These are phyloP conservation scores for Chelon labrosus DNA, from an alignment of 2,797 vertebrate genomes.

Conservation along the genomic window DNA sequence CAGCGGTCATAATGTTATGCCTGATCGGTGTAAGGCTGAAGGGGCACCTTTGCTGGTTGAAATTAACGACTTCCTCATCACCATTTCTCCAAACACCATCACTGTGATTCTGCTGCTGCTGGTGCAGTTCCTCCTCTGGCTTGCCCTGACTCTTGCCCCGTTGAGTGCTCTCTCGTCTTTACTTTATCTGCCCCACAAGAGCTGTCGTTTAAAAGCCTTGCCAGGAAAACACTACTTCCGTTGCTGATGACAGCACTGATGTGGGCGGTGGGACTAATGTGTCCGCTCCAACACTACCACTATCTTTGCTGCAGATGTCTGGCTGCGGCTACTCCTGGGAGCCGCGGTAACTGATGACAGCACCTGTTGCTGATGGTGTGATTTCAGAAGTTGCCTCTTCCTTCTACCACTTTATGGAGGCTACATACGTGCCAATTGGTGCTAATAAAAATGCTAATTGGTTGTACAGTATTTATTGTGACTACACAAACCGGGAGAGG, in stretches of 20 bases:
- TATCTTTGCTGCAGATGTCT: conserved; percentile 42
- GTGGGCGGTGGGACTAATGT: conserved; percentile 55
- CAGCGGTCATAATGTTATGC: no score
- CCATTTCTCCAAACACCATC: conserved; percentile 8
- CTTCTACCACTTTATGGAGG: no score
- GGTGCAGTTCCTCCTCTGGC: not conserved
- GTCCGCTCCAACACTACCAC: conserved; percentile 42
- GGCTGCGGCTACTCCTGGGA: conserved; percentile 32
- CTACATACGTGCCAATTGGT: no score
- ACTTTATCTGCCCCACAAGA: conserved; percentile 64
- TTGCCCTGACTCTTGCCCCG: conserved; percentile 22
- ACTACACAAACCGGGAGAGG: no score
- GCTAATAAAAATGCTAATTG: not conserved
- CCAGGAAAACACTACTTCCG: conserved; percentile 50
- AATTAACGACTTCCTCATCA: conserved; percentile 11
- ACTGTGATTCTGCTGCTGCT: conserved; percentile 5
- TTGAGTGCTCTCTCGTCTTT: conserved; percentile 40
- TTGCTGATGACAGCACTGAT: conserved; percentile 56
- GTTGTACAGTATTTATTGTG: no score
- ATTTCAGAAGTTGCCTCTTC: conserved; percentile 3
- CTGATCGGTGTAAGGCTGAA: not conserved
- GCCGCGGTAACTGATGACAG: conserved; percentile 26
- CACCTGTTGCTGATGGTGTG: conserved; percentile 40
- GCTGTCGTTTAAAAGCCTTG: conserved; percentile 49
- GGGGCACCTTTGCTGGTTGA: not conserved